These are phyloP conservation scores for Microdon myrmicae DNA, from an alignment of 2,888 invertebrate genomes.

Conservation along the genomic window DNA sequence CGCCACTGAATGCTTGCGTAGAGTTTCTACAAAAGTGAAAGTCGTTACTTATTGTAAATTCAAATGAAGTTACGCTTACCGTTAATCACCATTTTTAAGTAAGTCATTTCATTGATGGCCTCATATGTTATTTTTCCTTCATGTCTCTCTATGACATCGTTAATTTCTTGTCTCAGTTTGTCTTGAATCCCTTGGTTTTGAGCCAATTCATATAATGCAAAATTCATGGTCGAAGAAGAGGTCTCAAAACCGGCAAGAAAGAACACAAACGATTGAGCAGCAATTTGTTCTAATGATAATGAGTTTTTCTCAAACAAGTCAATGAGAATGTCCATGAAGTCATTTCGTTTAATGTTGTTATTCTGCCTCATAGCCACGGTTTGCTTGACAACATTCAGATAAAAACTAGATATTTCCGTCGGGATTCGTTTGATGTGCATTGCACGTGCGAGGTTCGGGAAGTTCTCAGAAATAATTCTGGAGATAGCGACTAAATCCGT, in stretches of 20 bases:
- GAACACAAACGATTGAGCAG: conserved; percentile 67
- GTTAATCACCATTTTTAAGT: conserved; percentile 67
- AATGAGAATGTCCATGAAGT: conserved; percentile 1
- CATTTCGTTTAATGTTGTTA: conserved; percentile 1
- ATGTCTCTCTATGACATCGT: conserved; percentile 58
- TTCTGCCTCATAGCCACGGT: neutral
- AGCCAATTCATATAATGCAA: no score
- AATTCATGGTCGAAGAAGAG: conserved; percentile 66
- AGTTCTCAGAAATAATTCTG: conserved; percentile 23
- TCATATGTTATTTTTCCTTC: conserved; percentile 67
- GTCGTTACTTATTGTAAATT: neutral
- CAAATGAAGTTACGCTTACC: conserved; percentile 60
- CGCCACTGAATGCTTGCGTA: conserved; percentile 70
- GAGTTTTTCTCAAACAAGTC: neutral
- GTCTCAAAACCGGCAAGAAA: conserved; percentile 68
- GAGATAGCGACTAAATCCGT: conserved; percentile 47
- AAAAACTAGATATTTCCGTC: neutral
- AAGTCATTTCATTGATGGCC: conserved; percentile 66
- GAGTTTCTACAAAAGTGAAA: conserved; percentile 66
- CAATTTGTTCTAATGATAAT: conserved; percentile 52
- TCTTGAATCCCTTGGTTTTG: conserved; percentile 65
- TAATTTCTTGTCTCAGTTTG: conserved; percentile 60
- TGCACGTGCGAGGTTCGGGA: neutral
- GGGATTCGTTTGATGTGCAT: neutral
- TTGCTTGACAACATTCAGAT: neutral